These are phyloP conservation scores for Neodiprion lecontei DNA, from an alignment of 1,140 invertebrate species.

Conservation along the genomic window DNA sequence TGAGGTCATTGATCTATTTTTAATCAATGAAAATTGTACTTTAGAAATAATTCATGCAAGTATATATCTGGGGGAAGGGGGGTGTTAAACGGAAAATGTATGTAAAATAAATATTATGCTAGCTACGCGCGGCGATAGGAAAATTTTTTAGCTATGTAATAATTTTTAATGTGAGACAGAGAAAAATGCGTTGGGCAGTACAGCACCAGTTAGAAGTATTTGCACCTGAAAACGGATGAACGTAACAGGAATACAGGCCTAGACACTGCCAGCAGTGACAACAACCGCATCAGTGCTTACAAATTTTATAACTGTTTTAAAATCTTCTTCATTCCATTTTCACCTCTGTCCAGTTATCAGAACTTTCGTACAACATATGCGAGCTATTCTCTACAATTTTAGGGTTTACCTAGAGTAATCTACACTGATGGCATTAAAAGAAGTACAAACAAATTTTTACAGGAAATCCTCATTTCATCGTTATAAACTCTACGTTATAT, in stretches of 20 bases:
- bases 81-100: neutral
- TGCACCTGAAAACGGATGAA: neutral
- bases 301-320: neutral
- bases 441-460: slow-evolving; percentile 59
- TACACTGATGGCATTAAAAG: slow-evolving; percentile 45
- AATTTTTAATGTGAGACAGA: neutral
- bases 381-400: slow-evolving; percentile 2
- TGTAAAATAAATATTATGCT: slow-evolving; percentile 2
- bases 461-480: slow-evolving; percentile 50
- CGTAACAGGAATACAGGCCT: slow-evolving; percentile 20
- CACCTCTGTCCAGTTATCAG: neutral
- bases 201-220: slow-evolving; percentile 8
- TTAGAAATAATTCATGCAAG: no score
- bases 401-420: slow-evolving; percentile 24
- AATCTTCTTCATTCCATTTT: neutral
- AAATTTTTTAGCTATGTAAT: neutral
- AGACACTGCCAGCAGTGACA: slow-evolving; percentile 50
- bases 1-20: no score
- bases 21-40: no score
- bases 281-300: slow-evolving; percentile 17
- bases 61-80: no score
- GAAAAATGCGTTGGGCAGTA: neutral
- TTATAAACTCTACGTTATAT: slow-evolving; percentile 52
- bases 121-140: neutral
- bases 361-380: slow-evolving; percentile 1